Base-by-base conservation (phyloP, 2,113 vertebrate species). In the Elachura formosa region DNA sequence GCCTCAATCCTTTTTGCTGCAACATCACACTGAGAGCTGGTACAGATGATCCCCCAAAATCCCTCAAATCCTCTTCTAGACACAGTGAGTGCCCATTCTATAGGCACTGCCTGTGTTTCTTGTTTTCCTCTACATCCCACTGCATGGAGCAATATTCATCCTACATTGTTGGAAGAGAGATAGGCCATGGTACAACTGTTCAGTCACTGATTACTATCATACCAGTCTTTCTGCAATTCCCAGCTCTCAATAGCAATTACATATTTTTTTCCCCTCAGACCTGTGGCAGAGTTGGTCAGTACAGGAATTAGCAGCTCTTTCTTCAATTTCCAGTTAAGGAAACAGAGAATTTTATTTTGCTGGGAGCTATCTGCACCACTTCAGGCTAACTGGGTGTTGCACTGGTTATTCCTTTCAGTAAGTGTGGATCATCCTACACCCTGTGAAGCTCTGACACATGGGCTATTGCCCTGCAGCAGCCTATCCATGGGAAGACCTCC, bases 1-100 rank as follows among this genome's bases (percentile, higher is more conserved):
- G 58, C 74, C 84, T 93, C 78, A 73, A 84, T 90, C 67, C 90
- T 87, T 91, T 95, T 93, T 76, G 78, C 90, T 95, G 93, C 87
- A 87, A 43, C 19, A 79, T 33, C 5, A 3, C 74, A 38, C 87
- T 54, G 74, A 1, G 63, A 92, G 43, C 72, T 93, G 82, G 54
- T 83, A 58, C 51, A 83, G 82, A 94, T 67, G 73, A 93, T 93
- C 74, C 40, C 61, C 31, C 31, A 93, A 89, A 96, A 93, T 72
- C 62, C 84, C 38, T 91, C 52, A 78, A 71, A 95, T 81, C 72
- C 46, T 94, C 75, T 79, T 46, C 63, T 51, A 77, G 82, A 61
- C 55, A 82, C 41, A 56, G 19, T 48, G 40, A 85, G 72, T 73
- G 33, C 19, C 72, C 45, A 63, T 63, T 55, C 88, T 76, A 18